phyloP scores from a whole-genome alignment of 2,888 invertebrate species.

The Himalopsyche kuldschensis region DNA sequence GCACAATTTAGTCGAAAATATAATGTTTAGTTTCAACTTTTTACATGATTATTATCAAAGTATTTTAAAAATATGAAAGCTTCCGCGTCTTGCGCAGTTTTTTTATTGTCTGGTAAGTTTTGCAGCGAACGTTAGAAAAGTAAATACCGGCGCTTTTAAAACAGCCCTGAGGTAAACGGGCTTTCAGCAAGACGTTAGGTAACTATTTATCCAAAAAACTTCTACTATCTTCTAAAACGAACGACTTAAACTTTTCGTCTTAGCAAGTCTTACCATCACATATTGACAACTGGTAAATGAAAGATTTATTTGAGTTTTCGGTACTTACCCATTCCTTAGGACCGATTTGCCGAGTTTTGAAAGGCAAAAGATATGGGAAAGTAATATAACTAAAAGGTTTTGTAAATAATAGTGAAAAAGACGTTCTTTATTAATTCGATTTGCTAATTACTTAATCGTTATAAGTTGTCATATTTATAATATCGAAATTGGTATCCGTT shows the following conservation, averaged over 20 bases:
- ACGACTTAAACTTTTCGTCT: not conserved
- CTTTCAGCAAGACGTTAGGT: constrained; percentile 9
- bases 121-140: not conserved
- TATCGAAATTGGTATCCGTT: no score
- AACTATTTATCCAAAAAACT: constrained; percentile 22
- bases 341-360: no score
- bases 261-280: not conserved
- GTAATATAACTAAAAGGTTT: no score
- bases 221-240: not conserved
- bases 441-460: no score
- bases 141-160: not conserved
- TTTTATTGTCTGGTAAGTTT: not conserved
- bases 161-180: not conserved
- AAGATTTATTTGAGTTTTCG: not conserved
- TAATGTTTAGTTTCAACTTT: not conserved
- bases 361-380: no score
- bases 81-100: not conserved
- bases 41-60: not conserved
- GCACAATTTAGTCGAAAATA: no score
- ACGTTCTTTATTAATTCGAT: no score
- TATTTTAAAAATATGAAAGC: not conserved
- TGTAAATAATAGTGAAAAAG: no score
- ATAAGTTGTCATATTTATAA: no score
- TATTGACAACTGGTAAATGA: not conserved
- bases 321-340: not conserved